Evolutionary conservation across 2,113 vertebrate species (phyloP), one percentile per base, ranked within the genome.

Genomic region (Mixornis gularis): DNA sequence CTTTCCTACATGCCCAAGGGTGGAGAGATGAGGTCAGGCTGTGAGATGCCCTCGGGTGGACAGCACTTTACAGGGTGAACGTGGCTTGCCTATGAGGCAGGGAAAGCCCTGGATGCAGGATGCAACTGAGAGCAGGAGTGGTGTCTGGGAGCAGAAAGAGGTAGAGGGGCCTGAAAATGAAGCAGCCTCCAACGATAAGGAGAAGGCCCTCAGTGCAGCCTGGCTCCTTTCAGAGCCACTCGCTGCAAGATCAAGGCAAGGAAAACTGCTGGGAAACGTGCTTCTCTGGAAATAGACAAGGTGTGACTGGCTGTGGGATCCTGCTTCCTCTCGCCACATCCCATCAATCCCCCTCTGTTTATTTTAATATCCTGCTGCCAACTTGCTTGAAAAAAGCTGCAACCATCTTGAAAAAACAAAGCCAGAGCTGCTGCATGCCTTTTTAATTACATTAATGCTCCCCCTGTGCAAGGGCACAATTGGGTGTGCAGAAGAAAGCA

Each of bases 281-380:
- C 32, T 90, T 77, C 93, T 95, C 89, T 79, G 72, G 85, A 96
- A 97, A 96, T 73, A 95, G 96, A 95, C 89, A 93, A 96, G 93
- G 96, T 92, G 94, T 93, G 94, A 97, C 91, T 73, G 90, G 89
- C 89, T 93, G 82, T 78, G 68, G 93, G 92, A 96, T 96, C 76
- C 91, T 94, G 90, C 95, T 97, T 97, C 96, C 97, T 97, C 93
- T 97, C 89, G 56, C 94, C 21, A n/a, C 96, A 81, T 96, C 97
- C 90, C 94, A 95, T 97, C 93, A 95, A 95, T 95, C 90, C 91
- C 80, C 16, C 40, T 83, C 85, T 96, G 96, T 97, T 97, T 96
- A 94, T 97, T 97, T 97, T 96, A 97, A 97, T 91, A 94, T 95
- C 79, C 90, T 34, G 7, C 93, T 95, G 96, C 96, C 96, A 96